Evolutionary conservation across 2,888 invertebrate genomes (phyloP).

Genomic region (Teleogryllus oceanicus): DNA sequence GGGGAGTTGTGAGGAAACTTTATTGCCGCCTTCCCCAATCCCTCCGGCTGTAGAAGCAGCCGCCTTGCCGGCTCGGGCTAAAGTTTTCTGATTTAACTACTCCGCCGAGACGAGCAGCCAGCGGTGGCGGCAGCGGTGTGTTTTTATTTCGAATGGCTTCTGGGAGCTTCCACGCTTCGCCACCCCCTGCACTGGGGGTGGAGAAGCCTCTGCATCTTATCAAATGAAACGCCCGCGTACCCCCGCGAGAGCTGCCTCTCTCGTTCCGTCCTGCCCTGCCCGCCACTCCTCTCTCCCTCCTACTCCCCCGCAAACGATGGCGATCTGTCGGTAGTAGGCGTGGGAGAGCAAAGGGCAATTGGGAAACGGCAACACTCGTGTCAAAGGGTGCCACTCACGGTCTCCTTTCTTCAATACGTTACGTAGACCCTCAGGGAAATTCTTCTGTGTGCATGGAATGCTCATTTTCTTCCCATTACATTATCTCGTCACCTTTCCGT

Average conservation of each 20-base stretch:
- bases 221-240: background rate
- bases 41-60: background rate
- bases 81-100: conserved; percentile 2
- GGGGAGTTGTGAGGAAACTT: conserved; percentile 6
- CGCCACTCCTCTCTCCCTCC: too few relatives aligned
- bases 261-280: too few relatives aligned
- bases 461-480: too few relatives aligned
- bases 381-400: too few relatives aligned
- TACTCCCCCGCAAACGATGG: too few relatives aligned
- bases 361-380: too few relatives aligned
- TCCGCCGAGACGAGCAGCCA: conserved; percentile 18
- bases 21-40: background rate
- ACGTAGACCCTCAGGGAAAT: too few relatives aligned
- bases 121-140: background rate
- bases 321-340: too few relatives aligned
- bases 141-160: conserved; percentile 18
- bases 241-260: background rate
- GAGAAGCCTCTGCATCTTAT: background rate
- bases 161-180: background rate
- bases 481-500: too few relatives aligned
- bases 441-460: too few relatives aligned
- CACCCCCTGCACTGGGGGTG: background rate
- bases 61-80: background rate
- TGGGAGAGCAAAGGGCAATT: too few relatives aligned
- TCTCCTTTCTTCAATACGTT: too few relatives aligned